Evolutionary conservation across 2,888 invertebrate species (phyloP), one percentile per base, ranked within the genome.

Genomic region (Cyclophora punctaria): DNA sequence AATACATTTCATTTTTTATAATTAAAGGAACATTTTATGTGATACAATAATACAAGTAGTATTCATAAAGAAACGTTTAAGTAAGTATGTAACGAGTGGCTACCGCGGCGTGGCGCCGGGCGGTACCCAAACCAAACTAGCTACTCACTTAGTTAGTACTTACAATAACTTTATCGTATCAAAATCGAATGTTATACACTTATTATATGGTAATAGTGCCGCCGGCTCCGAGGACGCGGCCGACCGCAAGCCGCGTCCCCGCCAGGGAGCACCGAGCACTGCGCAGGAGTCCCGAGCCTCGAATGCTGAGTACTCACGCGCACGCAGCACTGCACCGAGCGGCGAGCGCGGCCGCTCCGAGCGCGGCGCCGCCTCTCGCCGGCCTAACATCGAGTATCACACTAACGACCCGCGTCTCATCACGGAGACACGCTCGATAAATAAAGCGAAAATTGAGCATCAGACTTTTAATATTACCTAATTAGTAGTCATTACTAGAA

Each of bases 401-500:
- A 47, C 40, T 48, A 48, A 44, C 48, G 48, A 44, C 48, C 43
- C 51, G 42, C 41, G 35, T 45, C 45, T 45, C 34, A 43, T 51
- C 47, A 50, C 52, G 47, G 45, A 43, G 37, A 44, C 49, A 44
- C 44, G 42, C 52, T 50, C 54, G 52, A 51, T 55, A 49, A 59
- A 54, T 58, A 58, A 64, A 64, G 60, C 60, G 58, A 58, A 55
- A 55, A 62, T 67, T 69, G 69, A 69, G 69, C 69, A 69, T 69
- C 66, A 69, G 69, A 69, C 64, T 67, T 66, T 62, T 60, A 57
- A 53, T 59, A 64, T 63, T 61, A 62, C 50, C 56, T 62, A 55
- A 56, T 49, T 55, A 56, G 44, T 44, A 20, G 44, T 44, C 33
- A 34, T 44, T 7, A 52, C 54, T 51, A 50, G 49, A 49, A 49